Evolutionary conservation across 2,888 invertebrate species (phyloP), one percentile per base, ranked within the genome.

Genomic region (Tenodera sinensis): DNA sequence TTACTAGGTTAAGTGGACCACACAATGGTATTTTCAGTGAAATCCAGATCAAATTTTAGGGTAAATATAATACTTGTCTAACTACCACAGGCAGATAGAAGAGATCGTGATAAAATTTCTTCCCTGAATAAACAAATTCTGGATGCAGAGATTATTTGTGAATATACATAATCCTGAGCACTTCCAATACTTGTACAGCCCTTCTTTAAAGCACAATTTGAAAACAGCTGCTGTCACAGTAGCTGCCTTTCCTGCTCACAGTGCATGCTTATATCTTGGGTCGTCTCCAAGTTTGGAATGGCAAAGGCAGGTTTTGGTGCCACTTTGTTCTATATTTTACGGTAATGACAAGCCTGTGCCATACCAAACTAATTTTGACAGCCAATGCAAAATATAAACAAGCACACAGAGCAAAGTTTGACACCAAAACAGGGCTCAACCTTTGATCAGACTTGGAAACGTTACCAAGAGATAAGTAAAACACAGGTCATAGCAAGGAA

Each of bases 261-360:
- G 90, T 91, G 90, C 90, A 90, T 91, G 91, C 94, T 94, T 95
- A 95, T 94, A 93, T 95, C 95, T 93, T 93, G 93, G 94, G 93
- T 93, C 83, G 93, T 95, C 95, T 95, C 95, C 95, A 96, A 96
- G 96, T 96, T 94, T 95, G 95, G 95, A 95, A 94, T 95, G 95
- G 95, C 95, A 94, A 93, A 93, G 94, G 94, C 95, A 95, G 94
- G 95, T 95, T 95, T 95, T 95, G 95, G 95, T 95, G 95, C 95
- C 94, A 94, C 93, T 89, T 92, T 92, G 85, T 85, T 88, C 83
- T 83, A 83, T 54, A 15, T 54, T 88, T 90, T 89, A 86, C 93
- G 93, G 93, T 93, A 92, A 93, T 93, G 93, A 93, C 93, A 93
- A 91, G 93, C 94, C 93, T 93, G 91, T 93, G 93, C 94, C 94